Evolutionary conservation across 2,113 vertebrate genomes (phyloP).

Genomic region (Zootoca vivipara): DNA sequence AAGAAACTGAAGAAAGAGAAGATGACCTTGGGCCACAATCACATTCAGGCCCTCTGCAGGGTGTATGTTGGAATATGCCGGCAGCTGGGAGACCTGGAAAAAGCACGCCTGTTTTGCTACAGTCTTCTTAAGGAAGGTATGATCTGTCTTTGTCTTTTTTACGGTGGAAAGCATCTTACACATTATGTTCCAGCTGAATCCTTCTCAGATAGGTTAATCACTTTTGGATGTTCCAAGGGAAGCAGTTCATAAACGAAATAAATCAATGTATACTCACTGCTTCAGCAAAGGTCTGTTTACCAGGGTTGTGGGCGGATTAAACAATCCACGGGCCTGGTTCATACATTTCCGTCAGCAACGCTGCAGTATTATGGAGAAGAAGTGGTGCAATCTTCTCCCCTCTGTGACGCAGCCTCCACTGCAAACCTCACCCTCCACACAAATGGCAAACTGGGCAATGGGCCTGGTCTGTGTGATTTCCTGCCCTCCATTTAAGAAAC

Average conservation of each 20-base stretch:
- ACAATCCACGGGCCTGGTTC: not conserved
- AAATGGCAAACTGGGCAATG: not conserved
- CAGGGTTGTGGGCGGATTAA: not conserved
- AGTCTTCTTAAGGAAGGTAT: slow-evolving; percentile 90
- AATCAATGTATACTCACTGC: too few species aligned
- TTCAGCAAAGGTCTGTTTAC: not conserved
- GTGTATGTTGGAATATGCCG: slow-evolving; percentile 90
- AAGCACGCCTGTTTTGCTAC: slow-evolving; percentile 88
- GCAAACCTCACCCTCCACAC: too few species aligned
- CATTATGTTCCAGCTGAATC: not conserved
- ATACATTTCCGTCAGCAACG: not conserved
- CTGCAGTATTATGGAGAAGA: not conserved
- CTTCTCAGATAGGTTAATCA: not conserved
- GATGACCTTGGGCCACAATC: slow-evolving; percentile 52
- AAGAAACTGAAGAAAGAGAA: slow-evolving; percentile 83
- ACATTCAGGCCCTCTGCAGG: slow-evolving; percentile 87
- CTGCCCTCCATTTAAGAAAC: not conserved
- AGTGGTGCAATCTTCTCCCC: too few species aligned
- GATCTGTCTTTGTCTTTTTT: not conserved
- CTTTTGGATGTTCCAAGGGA: too few species aligned
- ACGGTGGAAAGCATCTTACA: not conserved
- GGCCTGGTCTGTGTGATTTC: not conserved
- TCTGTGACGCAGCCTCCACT: not conserved
- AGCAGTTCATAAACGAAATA: too few species aligned
- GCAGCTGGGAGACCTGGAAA: slow-evolving; percentile 84